Evolutionary conservation across 2,113 vertebrate species (phyloP).

Genomic region (Rhea americana): DNA sequence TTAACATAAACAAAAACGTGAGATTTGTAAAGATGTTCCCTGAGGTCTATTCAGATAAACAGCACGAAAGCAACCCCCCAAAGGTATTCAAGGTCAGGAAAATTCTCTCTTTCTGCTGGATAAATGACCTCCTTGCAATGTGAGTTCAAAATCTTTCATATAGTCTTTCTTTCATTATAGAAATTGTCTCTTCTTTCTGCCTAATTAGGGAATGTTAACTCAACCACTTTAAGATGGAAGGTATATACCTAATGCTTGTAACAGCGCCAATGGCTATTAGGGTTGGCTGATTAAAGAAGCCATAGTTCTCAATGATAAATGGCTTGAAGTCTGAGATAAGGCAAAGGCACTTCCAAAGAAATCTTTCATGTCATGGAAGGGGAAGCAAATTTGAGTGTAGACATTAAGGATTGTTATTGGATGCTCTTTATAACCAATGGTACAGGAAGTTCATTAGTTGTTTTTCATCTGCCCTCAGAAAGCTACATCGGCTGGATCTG

Average conservation of each 20-base stretch:
- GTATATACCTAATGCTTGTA: constrained; percentile 41
- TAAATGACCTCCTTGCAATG: neutral
- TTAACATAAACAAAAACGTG: neutral
- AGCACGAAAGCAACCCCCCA: neutral
- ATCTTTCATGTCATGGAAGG: constrained; percentile 71
- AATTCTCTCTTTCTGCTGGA: neutral
- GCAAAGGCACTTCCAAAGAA: constrained; percentile 61
- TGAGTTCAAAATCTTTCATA: neutral
- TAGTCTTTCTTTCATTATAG: constrained; percentile 5
- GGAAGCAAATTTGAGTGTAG: constrained; percentile 53
- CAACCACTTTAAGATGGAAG: constrained; percentile 35
- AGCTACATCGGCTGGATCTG: constrained; percentile 22
- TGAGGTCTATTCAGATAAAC: neutral
- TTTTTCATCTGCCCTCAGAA: constrained; percentile 25
- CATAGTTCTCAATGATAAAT: constrained; percentile 67
- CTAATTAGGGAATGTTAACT: constrained; percentile 55
- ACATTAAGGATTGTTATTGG: constrained; percentile 56
- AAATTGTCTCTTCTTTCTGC: constrained; percentile 27
- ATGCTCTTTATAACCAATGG: constrained; percentile 60
- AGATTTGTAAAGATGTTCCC: neutral
- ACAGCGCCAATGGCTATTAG: constrained; percentile 52
- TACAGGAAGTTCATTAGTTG: constrained; percentile 68
- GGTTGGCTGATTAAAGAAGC: constrained; percentile 63
- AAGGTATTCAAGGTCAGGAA: neutral
- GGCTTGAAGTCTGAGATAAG: constrained; percentile 37